phyloP scores from a whole-genome alignment of 2,113 vertebrate species.

The Anhinga rufa region DNA sequence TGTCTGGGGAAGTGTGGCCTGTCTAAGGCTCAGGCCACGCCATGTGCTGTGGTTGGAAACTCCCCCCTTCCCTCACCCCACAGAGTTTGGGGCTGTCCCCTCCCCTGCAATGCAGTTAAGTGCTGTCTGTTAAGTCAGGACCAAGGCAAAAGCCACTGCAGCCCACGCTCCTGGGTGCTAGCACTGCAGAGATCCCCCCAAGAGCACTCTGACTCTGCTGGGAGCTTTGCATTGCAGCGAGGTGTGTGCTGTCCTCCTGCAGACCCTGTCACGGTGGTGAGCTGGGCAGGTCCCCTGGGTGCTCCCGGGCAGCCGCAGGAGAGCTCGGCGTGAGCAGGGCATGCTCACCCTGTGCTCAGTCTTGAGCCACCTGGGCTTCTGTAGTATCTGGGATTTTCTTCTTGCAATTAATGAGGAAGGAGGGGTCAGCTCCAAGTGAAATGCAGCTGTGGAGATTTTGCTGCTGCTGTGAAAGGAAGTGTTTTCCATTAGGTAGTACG shows the following conservation, averaged over 20 bases:
- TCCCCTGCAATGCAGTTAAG: neutral
- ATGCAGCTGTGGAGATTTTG: neutral
- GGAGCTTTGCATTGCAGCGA: neutral
- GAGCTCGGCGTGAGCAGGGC: rapidly evolving
- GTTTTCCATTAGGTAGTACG: neutral
- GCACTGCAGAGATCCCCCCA: neutral
- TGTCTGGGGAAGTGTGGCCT: neutral
- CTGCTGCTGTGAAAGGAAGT: neutral
- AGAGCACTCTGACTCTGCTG: neutral
- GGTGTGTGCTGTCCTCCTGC: neutral
- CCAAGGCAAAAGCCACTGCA: neutral
- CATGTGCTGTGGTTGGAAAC: neutral
- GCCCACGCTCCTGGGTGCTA: neutral
- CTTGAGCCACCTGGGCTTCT: neutral
- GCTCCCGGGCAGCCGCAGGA: rapidly evolving
- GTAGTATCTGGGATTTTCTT: neutral
- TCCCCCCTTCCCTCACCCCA: neutral
- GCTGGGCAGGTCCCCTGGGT: neutral
- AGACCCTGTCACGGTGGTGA: rapidly evolving
- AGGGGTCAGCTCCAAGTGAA: neutral
- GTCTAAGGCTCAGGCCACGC: neutral
- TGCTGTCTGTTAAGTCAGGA: neutral
- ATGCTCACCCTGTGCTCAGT: rapidly evolving
- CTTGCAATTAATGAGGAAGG: neutral
- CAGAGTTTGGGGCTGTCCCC: neutral